Evolutionary conservation across 2,888 invertebrate genomes (phyloP).

Genomic region (Drosophila recens): DNA sequence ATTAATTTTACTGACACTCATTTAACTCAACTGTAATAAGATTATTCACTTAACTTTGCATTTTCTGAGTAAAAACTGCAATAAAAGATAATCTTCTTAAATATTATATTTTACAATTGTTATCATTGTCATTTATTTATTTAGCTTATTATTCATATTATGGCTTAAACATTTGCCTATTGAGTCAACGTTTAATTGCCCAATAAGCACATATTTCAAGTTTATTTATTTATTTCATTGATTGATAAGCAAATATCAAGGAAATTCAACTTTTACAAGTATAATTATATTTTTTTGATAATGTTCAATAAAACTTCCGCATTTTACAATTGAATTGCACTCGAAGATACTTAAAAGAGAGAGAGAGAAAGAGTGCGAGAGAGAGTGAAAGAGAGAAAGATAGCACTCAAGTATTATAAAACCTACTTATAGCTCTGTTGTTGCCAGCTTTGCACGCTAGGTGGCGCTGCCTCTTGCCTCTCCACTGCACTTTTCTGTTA

Average conservation of each 20-base stretch:
- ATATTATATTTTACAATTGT: not conserved
- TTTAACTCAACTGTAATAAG: slow-evolving; percentile 24
- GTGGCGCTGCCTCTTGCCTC: not conserved
- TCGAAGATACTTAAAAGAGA: not conserved
- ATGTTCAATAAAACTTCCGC: slow-evolving; percentile 18
- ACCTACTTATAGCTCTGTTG: not conserved
- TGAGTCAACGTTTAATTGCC: slow-evolving; percentile 12
- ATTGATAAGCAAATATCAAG: slow-evolving; percentile 32
- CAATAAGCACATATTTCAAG: slow-evolving; percentile 4
- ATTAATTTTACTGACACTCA: no score
- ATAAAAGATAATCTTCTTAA: not conserved
- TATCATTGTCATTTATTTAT: not conserved
- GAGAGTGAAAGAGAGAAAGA: not conserved
- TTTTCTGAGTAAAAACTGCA: not conserved
- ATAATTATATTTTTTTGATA: slow-evolving; percentile 1
- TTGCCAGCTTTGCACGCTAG: not conserved
- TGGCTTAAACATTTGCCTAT: slow-evolving; percentile 1
- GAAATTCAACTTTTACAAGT: not conserved
- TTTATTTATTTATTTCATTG: slow-evolving; percentile 6
- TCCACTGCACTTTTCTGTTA: not conserved
- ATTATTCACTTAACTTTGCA: not conserved
- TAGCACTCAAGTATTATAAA: not conserved
- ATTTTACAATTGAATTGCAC: slow-evolving; percentile 18
- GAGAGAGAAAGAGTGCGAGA: not conserved
- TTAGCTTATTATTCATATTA: not conserved